Conservation (phyloP, 53 echinoderm and acorn worm genomes). For the Crossaster papposus region DNA sequence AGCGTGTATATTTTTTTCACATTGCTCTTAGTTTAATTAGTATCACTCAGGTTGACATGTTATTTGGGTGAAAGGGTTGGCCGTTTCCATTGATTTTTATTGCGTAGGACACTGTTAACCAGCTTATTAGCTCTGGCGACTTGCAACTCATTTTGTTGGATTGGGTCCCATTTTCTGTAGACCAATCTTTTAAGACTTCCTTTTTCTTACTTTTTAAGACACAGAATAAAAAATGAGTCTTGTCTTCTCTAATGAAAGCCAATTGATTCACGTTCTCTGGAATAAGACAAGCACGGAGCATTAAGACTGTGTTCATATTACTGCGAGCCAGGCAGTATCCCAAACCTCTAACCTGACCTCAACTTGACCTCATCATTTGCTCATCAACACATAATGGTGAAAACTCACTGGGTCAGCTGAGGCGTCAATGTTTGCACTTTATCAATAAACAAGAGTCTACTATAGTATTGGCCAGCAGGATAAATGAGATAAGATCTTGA, state of each 20-base stretch:
- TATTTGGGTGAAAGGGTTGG: too few relatives aligned
- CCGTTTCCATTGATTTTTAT: too few relatives aligned
- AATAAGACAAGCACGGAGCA: neutral
- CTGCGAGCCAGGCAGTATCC: neutral
- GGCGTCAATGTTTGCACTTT: neutral
- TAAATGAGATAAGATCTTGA: conserved; percentile 31
- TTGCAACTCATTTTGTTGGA: too few relatives aligned
- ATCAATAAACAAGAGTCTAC: conserved; percentile 10
- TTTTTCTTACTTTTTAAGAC: too few relatives aligned
- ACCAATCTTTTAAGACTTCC: too few relatives aligned
- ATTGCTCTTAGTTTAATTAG: too few relatives aligned
- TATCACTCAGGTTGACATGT: too few relatives aligned
- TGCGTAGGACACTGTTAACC: too few relatives aligned
- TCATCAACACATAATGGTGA: conserved; percentile 7
- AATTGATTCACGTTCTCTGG: too few relatives aligned
- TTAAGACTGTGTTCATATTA: neutral
- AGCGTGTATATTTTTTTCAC: too few relatives aligned
- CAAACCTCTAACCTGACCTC: neutral
- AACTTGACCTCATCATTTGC: neutral
- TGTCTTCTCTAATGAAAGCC: neutral
- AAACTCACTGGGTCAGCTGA: neutral
- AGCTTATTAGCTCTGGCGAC: too few relatives aligned
- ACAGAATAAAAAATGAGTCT: neutral
- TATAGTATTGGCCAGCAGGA: neutral
- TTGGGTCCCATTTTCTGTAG: too few relatives aligned